These are phyloP conservation scores for Eumerus sabulonum DNA, from an alignment of 2,888 invertebrate genomes.

Conservation along the genomic window DNA sequence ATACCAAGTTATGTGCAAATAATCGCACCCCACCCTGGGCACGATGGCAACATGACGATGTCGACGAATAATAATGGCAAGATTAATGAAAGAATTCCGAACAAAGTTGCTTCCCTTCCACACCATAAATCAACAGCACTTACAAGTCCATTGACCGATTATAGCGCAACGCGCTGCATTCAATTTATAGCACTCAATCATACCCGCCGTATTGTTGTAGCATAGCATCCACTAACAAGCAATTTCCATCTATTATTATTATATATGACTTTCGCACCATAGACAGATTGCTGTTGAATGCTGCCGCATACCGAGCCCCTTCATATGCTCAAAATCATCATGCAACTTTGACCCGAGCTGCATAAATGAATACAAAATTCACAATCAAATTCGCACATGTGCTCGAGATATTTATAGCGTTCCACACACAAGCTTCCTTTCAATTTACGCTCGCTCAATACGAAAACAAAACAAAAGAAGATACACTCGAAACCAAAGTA, in stretches of 20 bases:
- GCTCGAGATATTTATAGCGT: constrained; percentile 38
- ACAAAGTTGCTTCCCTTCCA: no score
- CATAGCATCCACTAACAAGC: constrained; percentile 32
- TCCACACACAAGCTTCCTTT: constrained; percentile 12
- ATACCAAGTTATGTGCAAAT: constrained; percentile 33
- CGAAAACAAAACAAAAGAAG: constrained; percentile 19
- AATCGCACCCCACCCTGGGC: constrained; percentile 33
- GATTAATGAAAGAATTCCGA: no score
- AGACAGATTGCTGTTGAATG: constrained; percentile 44
- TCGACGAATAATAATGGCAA: no score
- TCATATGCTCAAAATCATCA: constrained; percentile 2
- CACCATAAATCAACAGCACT: no score
- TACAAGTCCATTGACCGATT: constrained; percentile 54
- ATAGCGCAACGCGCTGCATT: constrained; percentile 38
- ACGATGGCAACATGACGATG: no score
- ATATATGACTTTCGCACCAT: no score
- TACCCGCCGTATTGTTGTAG: background rate
- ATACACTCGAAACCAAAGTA: constrained; percentile 1
- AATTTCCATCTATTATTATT: constrained; percentile 21
- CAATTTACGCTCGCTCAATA: constrained; percentile 12
- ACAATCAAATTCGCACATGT: constrained; percentile 19
- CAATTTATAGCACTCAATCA: constrained; percentile 41
- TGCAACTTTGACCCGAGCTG: constrained; percentile 50
- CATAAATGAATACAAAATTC: constrained; percentile 39
- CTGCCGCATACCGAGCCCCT: constrained; percentile 18